phyloP scores from a whole-genome alignment of 2,797 vertebrate genomes.

The Lepilemur ruficaudatus region DNA sequence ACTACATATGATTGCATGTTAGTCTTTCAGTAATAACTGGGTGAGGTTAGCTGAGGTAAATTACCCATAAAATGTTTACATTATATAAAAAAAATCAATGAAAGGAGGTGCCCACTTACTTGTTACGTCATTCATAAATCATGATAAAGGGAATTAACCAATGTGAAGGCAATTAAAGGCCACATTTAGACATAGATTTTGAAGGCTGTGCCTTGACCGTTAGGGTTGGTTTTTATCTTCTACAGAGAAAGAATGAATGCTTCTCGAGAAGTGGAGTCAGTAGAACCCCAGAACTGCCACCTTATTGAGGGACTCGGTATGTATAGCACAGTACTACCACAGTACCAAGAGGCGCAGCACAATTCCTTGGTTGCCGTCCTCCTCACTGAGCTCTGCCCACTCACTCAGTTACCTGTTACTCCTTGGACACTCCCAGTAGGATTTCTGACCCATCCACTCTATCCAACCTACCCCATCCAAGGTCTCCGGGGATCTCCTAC shows the following conservation, averaged over 20 bases:
- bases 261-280: slow-evolving; percentile 11
- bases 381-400: neutral
- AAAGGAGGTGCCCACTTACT: neutral
- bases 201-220: neutral
- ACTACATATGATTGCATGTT: neutral
- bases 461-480: neutral
- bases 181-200: neutral
- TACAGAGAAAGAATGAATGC: neutral
- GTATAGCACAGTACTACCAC: neutral
- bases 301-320: slow-evolving; percentile 68
- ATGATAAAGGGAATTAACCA: neutral
- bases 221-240: neutral
- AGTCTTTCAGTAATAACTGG: neutral
- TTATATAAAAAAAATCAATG: neutral
- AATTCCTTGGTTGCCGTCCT: neutral
- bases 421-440: neutral
- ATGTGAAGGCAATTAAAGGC: neutral
- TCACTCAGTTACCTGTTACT: neutral
- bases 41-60: neutral
- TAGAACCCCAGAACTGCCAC: slow-evolving; percentile 44
- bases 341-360: neutral
- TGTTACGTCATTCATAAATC: neutral
- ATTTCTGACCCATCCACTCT: neutral
- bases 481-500: neutral
- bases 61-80: neutral